Evolutionary conservation across 2,888 invertebrate species (phyloP).

Genomic region (Cephus pygmeus): DNA sequence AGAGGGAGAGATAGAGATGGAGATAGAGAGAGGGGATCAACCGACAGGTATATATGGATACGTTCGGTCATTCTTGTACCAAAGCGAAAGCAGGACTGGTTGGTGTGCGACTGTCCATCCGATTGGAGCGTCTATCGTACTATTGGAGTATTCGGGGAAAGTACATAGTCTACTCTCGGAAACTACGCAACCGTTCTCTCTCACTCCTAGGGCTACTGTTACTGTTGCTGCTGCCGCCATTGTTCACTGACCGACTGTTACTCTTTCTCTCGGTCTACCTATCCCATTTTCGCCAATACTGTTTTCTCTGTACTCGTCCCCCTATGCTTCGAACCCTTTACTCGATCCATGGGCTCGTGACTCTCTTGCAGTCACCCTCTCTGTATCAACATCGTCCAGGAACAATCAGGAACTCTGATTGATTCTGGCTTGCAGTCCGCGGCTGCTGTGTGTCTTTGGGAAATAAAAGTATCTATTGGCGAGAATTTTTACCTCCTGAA

Average conservation of each 20-base stretch:
- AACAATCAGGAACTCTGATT: constrained; percentile 57
- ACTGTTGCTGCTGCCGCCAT: not conserved
- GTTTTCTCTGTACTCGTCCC: not conserved
- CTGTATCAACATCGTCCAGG: constrained; percentile 49
- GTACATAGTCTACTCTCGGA: constrained; percentile 11
- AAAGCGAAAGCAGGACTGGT: constrained; percentile 44
- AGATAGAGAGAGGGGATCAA: too few relatives aligned
- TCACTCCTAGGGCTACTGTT: not conserved
- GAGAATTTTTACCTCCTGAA: not conserved
- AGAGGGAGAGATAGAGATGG: not conserved
- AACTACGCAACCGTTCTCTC: not conserved
- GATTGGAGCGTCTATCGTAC: not conserved
- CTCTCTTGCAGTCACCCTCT: constrained; percentile 13
- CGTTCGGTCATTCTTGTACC: constrained; percentile 37
- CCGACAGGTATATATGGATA: constrained; percentile 14
- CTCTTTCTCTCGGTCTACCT: not conserved
- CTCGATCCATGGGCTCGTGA: constrained; percentile 16
- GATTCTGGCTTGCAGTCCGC: constrained; percentile 36
- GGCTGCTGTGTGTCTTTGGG: constrained; percentile 9
- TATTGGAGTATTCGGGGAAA: not conserved
- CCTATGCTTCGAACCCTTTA: constrained; percentile 1
- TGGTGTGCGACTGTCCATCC: not conserved
- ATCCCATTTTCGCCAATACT: not conserved
- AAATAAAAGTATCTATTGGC: not conserved
- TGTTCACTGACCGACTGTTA: not conserved